Evolutionary conservation across 2,888 invertebrate species (phyloP).

Genomic region (Choreutis nemorana): DNA sequence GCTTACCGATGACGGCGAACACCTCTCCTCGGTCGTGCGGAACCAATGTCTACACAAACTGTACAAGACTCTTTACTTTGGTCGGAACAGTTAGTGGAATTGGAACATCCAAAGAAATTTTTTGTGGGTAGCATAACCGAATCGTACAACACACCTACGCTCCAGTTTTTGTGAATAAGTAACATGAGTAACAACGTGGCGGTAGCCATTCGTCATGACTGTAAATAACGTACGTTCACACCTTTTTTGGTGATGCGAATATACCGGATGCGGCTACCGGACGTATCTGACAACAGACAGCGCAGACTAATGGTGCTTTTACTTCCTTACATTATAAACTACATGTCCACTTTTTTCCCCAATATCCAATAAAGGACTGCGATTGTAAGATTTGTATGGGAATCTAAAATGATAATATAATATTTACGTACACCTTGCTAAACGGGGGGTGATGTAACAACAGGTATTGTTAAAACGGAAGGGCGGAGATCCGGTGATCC

Average conservation of each 20-base stretch:
- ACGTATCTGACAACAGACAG: constrained; percentile 44
- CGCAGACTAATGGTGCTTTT: constrained; percentile 38
- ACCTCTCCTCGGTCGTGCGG: constrained; percentile 45
- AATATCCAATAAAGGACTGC: constrained; percentile 18
- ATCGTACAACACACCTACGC: constrained; percentile 34
- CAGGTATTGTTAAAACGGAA: constrained; percentile 26
- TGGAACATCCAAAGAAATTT: too few relatives aligned
- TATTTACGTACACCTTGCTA: constrained; percentile 25
- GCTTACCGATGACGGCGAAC: constrained; percentile 21
- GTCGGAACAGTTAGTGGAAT: too few relatives aligned
- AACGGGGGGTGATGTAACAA: constrained; percentile 16
- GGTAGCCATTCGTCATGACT: constrained; percentile 48
- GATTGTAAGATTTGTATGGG: constrained; percentile 29
- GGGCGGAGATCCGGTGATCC: constrained; percentile 17
- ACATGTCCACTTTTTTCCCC: too few relatives aligned
- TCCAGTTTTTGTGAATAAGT: constrained; percentile 47
- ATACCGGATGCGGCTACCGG: constrained; percentile 61
- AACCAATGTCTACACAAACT: constrained; percentile 28
- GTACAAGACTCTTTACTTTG: constrained; percentile 17
- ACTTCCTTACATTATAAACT: constrained; percentile 2
- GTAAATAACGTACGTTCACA: constrained; percentile 58
- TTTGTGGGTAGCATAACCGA: too few relatives aligned
- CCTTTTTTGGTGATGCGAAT: constrained; percentile 62
- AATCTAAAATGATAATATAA: constrained; percentile 23
- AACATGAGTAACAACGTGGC: constrained; percentile 27